Evolutionary conservation across 2,797 vertebrate species (phyloP).

Genomic region (Natrix natrix): DNA sequence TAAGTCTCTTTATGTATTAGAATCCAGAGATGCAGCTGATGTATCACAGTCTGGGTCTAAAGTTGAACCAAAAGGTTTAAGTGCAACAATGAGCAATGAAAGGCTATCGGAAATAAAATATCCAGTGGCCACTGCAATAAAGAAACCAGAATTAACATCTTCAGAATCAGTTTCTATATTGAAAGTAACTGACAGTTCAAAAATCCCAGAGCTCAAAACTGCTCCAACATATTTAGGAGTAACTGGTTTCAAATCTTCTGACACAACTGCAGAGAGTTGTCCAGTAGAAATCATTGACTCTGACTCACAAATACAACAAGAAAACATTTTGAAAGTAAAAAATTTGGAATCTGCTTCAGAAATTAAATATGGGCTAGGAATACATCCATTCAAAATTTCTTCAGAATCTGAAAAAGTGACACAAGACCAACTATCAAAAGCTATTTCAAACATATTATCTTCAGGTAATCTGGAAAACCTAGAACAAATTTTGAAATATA

Average conservation of each 20-base stretch:
- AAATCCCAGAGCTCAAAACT: background rate
- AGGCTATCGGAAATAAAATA: background rate
- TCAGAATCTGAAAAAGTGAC: background rate
- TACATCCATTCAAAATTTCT: background rate
- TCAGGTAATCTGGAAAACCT: background rate
- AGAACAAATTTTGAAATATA: background rate
- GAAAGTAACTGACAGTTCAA: background rate
- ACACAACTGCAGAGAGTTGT: background rate
- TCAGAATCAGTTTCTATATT: background rate
- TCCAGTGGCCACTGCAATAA: background rate
- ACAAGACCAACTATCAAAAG: background rate
- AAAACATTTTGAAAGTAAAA: background rate
- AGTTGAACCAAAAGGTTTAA: background rate
- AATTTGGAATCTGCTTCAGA: background rate
- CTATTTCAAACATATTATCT: background rate
- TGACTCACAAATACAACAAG: background rate
- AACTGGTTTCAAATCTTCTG: background rate
- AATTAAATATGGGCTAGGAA: background rate
- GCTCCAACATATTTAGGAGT: background rate
- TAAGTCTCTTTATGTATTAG: background rate
- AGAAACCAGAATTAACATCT: background rate
- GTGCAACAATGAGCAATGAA: background rate
- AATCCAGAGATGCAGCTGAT: background rate
- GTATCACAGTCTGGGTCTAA: background rate
- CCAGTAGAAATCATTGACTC: background rate